Evolutionary conservation across 2,888 invertebrate species (phyloP).

Genomic region (Parnassius apollo): DNA sequence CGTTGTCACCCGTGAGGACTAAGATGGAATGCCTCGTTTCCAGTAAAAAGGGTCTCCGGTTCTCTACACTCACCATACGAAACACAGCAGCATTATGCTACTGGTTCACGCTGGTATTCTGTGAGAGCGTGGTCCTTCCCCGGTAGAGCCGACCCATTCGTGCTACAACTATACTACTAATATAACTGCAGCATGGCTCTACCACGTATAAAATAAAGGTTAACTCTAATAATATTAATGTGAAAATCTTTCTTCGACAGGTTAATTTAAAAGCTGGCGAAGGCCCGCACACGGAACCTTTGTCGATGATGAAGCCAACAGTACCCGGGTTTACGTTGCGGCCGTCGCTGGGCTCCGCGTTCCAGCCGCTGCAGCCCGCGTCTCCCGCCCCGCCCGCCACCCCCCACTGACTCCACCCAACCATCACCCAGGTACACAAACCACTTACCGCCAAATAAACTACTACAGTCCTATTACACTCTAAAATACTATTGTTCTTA

Average conservation of each 20-base stretch:
- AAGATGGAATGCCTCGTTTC: too few relatives aligned
- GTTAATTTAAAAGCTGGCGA: conserved; percentile 84
- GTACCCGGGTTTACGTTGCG: conserved; percentile 86
- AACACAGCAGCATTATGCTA: too few relatives aligned
- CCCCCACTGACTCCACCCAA: conserved; percentile 34
- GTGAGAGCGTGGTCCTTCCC: too few relatives aligned
- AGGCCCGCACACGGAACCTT: conserved; percentile 59
- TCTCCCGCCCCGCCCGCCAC: conserved; percentile 32
- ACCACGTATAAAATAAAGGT: too few relatives aligned
- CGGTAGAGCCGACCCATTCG: too few relatives aligned
- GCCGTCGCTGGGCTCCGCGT: conserved; percentile 90
- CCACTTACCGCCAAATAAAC: not conserved
- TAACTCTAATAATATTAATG: too few relatives aligned
- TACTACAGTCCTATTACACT: not conserved
- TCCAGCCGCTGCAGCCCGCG: conserved; percentile 84
- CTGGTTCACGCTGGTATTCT: too few relatives aligned
- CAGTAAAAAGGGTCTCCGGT: too few relatives aligned
- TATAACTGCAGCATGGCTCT: too few relatives aligned
- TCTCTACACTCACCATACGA: too few relatives aligned
- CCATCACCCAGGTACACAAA: conserved; percentile 9
- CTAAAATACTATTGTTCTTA: conserved; percentile 4
- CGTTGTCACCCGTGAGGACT: too few relatives aligned
- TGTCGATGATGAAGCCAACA: conserved; percentile 81
- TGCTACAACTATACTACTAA: too few relatives aligned
- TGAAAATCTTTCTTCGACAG: conserved; percentile 39